A percentile compares a stretch with the other conserved stretches of the same genome.
Conservation (phyloP, 2,797 vertebrate species). For the Crenuchus spilurus region DNA sequence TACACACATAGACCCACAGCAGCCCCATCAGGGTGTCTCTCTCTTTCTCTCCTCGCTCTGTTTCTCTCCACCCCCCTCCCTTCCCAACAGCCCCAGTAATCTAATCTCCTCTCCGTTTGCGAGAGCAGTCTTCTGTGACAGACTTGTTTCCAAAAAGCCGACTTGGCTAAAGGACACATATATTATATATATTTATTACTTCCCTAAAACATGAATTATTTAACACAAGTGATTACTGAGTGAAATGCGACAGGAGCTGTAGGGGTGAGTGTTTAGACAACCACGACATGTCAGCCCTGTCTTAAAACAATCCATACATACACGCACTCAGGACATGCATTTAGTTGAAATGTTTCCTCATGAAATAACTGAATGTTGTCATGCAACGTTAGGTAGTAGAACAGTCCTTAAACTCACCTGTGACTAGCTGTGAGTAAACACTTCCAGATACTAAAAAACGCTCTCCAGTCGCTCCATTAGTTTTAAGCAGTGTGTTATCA, state of each 20-base stretch:
- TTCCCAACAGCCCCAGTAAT: conserved; percentile 66
- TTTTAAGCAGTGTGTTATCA: conserved; percentile 31
- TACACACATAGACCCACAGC: conserved; percentile 35
- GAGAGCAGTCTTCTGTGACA: conserved; percentile 82
- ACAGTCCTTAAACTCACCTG: not conserved
- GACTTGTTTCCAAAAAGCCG: conserved; percentile 69
- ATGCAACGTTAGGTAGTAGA: no score
- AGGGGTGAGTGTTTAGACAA: conserved; percentile 16
- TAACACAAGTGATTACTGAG: conserved; percentile 74
- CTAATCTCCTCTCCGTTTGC: conserved; percentile 81
- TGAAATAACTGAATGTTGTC: not conserved
- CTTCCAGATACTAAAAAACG: not conserved
- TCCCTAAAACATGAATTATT: conserved; percentile 82
- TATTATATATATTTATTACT: conserved; percentile 63
- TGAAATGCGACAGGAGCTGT: conserved; percentile 17
- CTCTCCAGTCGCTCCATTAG: not conserved
- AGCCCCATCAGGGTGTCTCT: conserved; percentile 8
- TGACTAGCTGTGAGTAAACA: not conserved
- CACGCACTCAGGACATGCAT: not conserved
- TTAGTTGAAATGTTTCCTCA: conserved; percentile 17
- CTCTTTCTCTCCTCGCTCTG: conserved; percentile 16
- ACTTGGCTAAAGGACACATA: conserved; percentile 72
- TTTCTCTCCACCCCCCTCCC: conserved; percentile 42
- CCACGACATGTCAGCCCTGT: not conserved
- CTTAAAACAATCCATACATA: conserved; percentile 23